phyloP scores from a whole-genome alignment of 2,888 invertebrate genomes.

The Mesochorus sp. region DNA sequence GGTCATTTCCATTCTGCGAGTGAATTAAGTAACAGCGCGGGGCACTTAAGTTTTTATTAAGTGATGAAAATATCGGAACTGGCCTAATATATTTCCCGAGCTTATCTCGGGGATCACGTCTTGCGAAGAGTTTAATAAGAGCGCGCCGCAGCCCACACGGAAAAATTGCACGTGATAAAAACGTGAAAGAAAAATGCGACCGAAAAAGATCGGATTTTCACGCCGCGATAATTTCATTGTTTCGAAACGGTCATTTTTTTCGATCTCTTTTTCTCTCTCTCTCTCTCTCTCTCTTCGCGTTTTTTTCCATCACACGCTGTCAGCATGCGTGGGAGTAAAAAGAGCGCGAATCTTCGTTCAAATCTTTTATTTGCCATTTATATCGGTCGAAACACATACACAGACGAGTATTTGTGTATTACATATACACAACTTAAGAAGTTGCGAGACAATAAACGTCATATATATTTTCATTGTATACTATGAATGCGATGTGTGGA shows the following conservation, averaged over 20 bases:
- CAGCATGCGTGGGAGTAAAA: not conserved
- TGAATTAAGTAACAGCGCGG: slow-evolving; percentile 37
- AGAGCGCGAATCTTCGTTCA: not conserved
- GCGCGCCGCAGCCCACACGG: too few relatives aligned
- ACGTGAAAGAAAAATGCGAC: too few relatives aligned
- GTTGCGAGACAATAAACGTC: not conserved
- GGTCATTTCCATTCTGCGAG: slow-evolving; percentile 54
- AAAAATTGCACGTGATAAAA: not conserved
- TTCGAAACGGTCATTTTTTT: too few relatives aligned
- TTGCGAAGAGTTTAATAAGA: slow-evolving; percentile 6
- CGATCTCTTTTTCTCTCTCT: too few relatives aligned
- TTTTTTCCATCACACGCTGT: not conserved
- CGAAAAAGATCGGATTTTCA: too few relatives aligned
- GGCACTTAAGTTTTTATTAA: slow-evolving; percentile 41
- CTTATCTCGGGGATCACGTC: not conserved
- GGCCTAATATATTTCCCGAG: not conserved
- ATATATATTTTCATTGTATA: not conserved
- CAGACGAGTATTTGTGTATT: too few relatives aligned
- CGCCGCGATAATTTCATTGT: too few relatives aligned
- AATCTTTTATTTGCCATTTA: not conserved
- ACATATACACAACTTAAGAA: not conserved
- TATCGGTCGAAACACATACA: too few relatives aligned
- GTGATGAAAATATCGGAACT: slow-evolving; percentile 35
- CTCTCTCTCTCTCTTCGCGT: too few relatives aligned
- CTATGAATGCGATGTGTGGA: not conserved